phyloP scores from a whole-genome alignment of 2,888 invertebrate species.

The Vannuccia rotundouncinata region DNA sequence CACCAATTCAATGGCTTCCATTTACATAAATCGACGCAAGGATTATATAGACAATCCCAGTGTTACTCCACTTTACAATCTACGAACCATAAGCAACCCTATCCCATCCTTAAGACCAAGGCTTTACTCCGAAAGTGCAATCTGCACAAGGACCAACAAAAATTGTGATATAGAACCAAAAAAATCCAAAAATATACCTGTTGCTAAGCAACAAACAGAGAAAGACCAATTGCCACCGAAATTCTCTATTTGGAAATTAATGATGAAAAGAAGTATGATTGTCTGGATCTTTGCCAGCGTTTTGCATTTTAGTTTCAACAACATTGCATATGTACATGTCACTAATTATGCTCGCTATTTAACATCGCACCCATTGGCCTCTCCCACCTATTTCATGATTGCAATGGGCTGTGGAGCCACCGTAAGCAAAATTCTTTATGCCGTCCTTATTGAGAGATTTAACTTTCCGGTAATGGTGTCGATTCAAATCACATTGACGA shows the following conservation, averaged over 20 bases:
- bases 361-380: not conserved
- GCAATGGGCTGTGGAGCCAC: not conserved
- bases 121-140: too few species aligned
- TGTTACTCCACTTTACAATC: not conserved
- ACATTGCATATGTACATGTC: not conserved
- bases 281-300: not conserved
- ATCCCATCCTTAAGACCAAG: too few species aligned
- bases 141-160: too few species aligned
- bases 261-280: not conserved
- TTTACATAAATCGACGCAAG: not conserved
- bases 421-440: not conserved
- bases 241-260: not conserved
- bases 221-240: too few species aligned
- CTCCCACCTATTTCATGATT: not conserved
- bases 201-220: too few species aligned
- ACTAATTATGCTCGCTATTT: not conserved
- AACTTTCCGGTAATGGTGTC: not conserved
- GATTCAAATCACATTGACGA: not conserved
- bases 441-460: not conserved
- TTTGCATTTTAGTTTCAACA: not conserved
- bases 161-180: not conserved
- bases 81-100: too few species aligned
- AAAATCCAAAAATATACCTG: not conserved
- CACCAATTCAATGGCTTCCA: not conserved
- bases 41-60: not conserved